A percentile compares a stretch with the other conserved stretches of the same genome.
Evolutionary conservation across 2,113 vertebrate species (phyloP).

Genomic region (Chunga burmeisteri): DNA sequence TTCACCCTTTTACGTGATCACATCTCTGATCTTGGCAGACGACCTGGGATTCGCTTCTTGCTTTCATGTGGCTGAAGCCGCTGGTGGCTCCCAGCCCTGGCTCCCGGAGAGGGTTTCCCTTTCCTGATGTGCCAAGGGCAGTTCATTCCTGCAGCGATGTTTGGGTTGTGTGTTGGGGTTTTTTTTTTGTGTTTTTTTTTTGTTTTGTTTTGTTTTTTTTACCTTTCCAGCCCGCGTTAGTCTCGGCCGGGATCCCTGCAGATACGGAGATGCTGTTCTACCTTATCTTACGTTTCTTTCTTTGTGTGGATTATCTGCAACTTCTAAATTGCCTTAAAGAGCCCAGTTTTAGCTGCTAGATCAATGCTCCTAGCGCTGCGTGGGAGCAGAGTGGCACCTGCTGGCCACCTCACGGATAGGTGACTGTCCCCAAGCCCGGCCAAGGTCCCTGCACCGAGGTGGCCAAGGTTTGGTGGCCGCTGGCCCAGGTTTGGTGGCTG

Average conservation of each 20-base stretch:
- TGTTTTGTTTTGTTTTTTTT: neutral
- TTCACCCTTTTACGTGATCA: neutral
- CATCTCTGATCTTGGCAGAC: conserved; percentile 64
- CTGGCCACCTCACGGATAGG: conserved; percentile 53
- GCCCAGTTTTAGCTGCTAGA: conserved; percentile 75
- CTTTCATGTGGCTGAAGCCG: conserved; percentile 63
- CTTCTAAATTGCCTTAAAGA: conserved; percentile 82
- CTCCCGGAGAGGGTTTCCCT: conserved; percentile 46
- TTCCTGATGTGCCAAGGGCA: conserved; percentile 21
- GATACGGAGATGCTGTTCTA: conserved; percentile 54
- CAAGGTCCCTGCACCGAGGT: neutral
- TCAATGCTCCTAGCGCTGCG: conserved; percentile 43
- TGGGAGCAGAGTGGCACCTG: conserved; percentile 62
- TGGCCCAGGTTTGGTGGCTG: neutral
- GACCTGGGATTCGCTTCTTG: conserved; percentile 61
- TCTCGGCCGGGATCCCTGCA: conserved; percentile 56
- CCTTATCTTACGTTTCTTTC: conserved; percentile 1
- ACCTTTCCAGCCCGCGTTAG: conserved; percentile 38
- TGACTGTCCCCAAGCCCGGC: conserved; percentile 13
- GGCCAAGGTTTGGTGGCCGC: conserved; percentile 25
- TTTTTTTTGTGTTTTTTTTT: neutral
- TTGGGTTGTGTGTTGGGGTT: neutral
- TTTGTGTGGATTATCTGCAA: conserved; percentile 71
- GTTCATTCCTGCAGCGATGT: conserved; percentile 21
- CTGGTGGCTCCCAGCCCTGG: conserved; percentile 50